Percentiles rank a stretch among this genome's conserved stretches.
Conservation (phyloP, 2,888 invertebrate genomes). For the Seira sanloemensis region DNA sequence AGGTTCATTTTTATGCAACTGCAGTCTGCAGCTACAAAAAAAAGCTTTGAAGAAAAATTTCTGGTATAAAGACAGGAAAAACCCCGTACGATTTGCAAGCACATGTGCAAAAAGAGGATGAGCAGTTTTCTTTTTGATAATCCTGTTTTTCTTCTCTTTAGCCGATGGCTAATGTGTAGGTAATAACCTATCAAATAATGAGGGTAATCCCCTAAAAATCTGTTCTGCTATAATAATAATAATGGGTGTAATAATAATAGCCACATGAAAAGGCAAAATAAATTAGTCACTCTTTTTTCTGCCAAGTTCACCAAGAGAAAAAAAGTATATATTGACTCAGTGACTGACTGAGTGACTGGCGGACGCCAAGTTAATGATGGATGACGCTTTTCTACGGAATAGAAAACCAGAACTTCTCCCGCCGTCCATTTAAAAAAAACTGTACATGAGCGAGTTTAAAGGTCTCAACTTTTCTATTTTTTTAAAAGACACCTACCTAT, state of each 20-base stretch:
- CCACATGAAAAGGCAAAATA: background rate
- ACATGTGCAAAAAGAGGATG: background rate
- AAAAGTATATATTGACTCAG: slow-evolving; percentile 10
- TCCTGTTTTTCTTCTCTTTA: slow-evolving; percentile 5
- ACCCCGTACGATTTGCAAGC: background rate
- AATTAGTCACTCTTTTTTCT: slow-evolving; percentile 9
- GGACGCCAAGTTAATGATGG: background rate
- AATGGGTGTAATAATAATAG: background rate
- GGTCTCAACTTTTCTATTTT: too few relatives aligned
- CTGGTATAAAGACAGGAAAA: background rate
- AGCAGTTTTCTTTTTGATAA: background rate
- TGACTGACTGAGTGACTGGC: background rate
- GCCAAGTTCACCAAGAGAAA: too few relatives aligned
- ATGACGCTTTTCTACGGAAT: background rate
- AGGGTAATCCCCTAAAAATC: slow-evolving; percentile 13
- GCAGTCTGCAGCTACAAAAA: slow-evolving; percentile 40
- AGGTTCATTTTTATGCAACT: slow-evolving; percentile 45
- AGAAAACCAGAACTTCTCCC: background rate
- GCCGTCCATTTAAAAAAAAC: too few relatives aligned
- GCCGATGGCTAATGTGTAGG: background rate
- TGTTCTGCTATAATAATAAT: background rate
- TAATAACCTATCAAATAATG: slow-evolving; percentile 12
- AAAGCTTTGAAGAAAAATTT: too few relatives aligned
- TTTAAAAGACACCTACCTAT: too few relatives aligned
- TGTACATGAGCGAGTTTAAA: too few relatives aligned